Evolutionary conservation across 2,113 vertebrate species (phyloP).

Genomic region (Ramphastos sulfuratus): DNA sequence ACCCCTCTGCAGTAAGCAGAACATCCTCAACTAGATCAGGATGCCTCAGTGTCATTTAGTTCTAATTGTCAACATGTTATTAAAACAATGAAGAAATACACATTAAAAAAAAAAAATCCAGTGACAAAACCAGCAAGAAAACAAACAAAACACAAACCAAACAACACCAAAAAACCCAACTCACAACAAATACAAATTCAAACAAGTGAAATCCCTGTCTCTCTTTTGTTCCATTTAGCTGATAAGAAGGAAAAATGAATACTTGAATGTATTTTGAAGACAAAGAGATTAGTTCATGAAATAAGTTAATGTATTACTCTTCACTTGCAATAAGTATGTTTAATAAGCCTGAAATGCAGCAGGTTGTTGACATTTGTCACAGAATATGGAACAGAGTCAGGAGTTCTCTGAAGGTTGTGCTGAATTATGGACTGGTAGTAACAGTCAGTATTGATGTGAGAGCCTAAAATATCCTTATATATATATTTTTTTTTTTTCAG

Average conservation of each 20-base stretch:
- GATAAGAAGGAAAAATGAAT: background rate
- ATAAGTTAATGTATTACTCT: background rate
- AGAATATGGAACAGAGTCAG: background rate
- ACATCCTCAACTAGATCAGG: too few species aligned
- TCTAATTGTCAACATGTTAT: background rate
- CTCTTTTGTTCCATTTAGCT: conserved; percentile 11
- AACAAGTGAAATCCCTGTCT: background rate
- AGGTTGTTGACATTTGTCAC: background rate
- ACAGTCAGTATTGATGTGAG: background rate
- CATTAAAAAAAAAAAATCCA: too few species aligned
- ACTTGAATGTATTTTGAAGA: conserved; percentile 19
- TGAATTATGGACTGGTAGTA: background rate
- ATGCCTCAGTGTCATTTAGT: background rate
- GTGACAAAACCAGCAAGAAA: too few species aligned
- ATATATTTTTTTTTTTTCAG: background rate
- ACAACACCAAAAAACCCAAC: too few species aligned
- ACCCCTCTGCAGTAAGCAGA: too few species aligned
- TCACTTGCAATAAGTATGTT: background rate
- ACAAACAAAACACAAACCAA: background rate
- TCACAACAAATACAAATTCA: background rate
- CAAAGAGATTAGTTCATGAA: conserved; percentile 30
- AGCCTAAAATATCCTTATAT: background rate
- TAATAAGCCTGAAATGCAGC: conserved; percentile 8
- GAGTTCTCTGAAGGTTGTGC: background rate
- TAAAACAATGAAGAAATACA: background rate